These are phyloP conservation scores for Nesogale talazaci DNA, from an alignment of 2,113 vertebrate genomes.

Conservation along the genomic window DNA sequence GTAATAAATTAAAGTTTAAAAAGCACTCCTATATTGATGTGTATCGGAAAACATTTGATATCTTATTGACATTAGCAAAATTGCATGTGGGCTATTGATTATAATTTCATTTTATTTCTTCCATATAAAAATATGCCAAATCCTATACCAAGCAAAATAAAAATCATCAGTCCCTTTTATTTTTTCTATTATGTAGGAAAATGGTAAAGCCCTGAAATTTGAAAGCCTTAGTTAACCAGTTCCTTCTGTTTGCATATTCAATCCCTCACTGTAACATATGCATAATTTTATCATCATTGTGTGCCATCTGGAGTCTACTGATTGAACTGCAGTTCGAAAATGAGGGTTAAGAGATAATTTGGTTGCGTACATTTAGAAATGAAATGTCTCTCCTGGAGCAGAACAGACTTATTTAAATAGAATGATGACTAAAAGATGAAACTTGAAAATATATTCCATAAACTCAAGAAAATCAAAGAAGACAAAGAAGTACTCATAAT, in stretches of 20 bases:
- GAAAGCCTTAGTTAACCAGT: conserved; percentile 81
- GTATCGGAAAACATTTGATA: conserved; percentile 75
- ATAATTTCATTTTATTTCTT: conserved; percentile 67
- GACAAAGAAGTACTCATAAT: conserved; percentile 19
- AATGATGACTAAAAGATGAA: conserved; percentile 79
- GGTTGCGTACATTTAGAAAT: conserved; percentile 68
- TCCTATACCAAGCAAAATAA: conserved; percentile 58
- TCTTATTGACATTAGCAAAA: conserved; percentile 73
- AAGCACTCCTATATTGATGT: conserved; percentile 52
- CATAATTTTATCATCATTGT: conserved; percentile 86
- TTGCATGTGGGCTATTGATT: conserved; percentile 59
- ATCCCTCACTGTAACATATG: conserved; percentile 78
- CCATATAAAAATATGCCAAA: conserved; percentile 8
- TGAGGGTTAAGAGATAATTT: conserved; percentile 76
- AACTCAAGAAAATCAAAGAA: conserved; percentile 52
- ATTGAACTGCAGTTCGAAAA: conserved; percentile 86
- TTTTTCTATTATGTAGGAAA: conserved; percentile 56
- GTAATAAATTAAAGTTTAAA: conserved; percentile 63
- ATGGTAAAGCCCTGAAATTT: conserved; percentile 75
- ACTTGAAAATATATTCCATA: conserved; percentile 73
- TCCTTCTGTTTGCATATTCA: conserved; percentile 81
- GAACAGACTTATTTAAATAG: conserved; percentile 79
- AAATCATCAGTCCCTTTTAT: conserved; percentile 46
- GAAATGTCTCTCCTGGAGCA: conserved; percentile 75
- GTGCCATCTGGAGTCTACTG: conserved; percentile 88